Evolutionary conservation across 2,113 vertebrate species (phyloP), one percentile per base, ranked within the genome.

Genomic region (Talpa occidentalis): DNA sequence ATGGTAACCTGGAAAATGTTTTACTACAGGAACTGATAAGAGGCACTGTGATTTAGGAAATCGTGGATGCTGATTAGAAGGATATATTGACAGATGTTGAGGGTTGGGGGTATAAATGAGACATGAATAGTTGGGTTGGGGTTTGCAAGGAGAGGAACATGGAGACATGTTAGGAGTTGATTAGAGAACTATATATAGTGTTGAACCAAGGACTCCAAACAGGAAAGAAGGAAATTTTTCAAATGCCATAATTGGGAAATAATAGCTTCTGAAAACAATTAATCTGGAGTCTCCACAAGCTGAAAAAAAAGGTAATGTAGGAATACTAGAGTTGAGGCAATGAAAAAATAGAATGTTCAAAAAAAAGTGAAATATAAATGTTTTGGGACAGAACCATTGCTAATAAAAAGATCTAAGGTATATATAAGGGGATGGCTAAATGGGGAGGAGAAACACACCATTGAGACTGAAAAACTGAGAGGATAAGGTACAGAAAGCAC

Each of bases 191-290:
- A 19, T 15, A 24, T 84, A 88, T 47, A 42, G 37, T 64, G 14
- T 28, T 81, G 42, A 35, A 87, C 42, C 67, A 81, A 86, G n/a
- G 11, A 66, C 12, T 72, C 70, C 40, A 83, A 6, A 72, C 6
- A 79, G 59, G 12, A 49, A 95, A 93, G 30, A 28, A 81, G 74
- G 40, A 88, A 87, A 77, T 32, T 32, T 72, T 72, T 80, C 35
- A 22, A 66, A 44, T 89, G 47, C 40, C 40, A 15, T 21, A 1
- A 92, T 11, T 40, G 32, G 8, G 4, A 77, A 94, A 35, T 37
- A 89, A 47, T 42, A 94, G 44, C 15, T 32, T 56, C 22, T 90
- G 69, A 94, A 86, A 89, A 70, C 14, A 28, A 84, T 28, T 47
- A 17, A 44, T 80, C 40, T 84, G 44, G 15, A 67, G 32, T 85